Evolutionary conservation across 2,888 invertebrate genomes (phyloP).

Genomic region (Parnassius glacialis): DNA sequence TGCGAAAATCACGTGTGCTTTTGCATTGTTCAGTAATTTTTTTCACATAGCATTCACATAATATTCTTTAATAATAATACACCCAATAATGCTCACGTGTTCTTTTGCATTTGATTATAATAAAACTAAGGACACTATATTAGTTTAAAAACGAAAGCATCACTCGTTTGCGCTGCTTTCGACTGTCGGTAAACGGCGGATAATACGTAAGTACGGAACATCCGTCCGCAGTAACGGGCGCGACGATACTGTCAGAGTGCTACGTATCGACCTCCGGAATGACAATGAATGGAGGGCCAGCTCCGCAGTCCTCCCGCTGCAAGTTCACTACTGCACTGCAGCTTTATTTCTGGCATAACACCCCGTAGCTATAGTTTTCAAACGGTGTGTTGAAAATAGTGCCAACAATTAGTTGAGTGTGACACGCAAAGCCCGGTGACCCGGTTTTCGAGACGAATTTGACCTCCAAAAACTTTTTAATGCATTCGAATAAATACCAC

Average conservation of each 20-base stretch:
- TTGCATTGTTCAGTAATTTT: slow-evolving; percentile 8
- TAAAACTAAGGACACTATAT: slow-evolving; percentile 26
- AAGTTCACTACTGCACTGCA: slow-evolving; percentile 77
- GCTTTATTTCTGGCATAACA: slow-evolving; percentile 77
- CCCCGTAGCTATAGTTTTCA: slow-evolving; percentile 40
- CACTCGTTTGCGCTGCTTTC: slow-evolving; percentile 38
- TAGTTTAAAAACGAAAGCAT: slow-evolving; percentile 67
- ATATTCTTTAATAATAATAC: slow-evolving; percentile 20
- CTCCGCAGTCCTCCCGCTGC: slow-evolving; percentile 70
- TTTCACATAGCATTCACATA: slow-evolving; percentile 26
- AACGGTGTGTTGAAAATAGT: slow-evolving; percentile 26
- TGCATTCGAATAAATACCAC: slow-evolving; percentile 22
- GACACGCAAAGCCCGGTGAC: slow-evolving; percentile 49
- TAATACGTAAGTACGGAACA: slow-evolving; percentile 33
- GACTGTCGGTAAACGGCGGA: slow-evolving; percentile 36
- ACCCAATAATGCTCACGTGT: slow-evolving; percentile 11
- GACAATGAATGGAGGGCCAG: slow-evolving; percentile 63
- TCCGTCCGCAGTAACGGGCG: slow-evolving; percentile 56
- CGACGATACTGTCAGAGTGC: slow-evolving; percentile 56
- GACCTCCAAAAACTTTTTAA: slow-evolving; percentile 17
- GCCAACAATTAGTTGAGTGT: slow-evolving; percentile 38
- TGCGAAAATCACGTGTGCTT: slow-evolving; percentile 21
- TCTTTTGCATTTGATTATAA: neutral
- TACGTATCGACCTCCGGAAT: slow-evolving; percentile 46
- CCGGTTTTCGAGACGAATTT: slow-evolving; percentile 38